phyloP scores from a whole-genome alignment of 2,113 vertebrate species.

The Rhagologus leucostigma region DNA sequence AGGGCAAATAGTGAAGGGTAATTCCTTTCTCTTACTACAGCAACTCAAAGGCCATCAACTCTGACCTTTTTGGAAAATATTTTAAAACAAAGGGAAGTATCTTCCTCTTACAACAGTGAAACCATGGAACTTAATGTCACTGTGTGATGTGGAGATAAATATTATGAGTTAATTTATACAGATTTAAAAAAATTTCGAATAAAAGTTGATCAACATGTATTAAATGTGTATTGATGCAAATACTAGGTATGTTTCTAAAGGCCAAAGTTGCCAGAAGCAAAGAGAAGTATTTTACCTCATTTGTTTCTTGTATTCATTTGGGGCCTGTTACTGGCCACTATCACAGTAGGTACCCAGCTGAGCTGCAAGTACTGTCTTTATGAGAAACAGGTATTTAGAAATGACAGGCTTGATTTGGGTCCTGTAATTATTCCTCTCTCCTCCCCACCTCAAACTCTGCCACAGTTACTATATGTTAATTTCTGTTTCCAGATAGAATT shows the following conservation, averaged over 20 bases:
- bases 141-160: background rate
- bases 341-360: background rate
- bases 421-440: background rate
- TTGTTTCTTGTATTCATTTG: background rate
- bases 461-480: background rate
- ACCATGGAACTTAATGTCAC: background rate
- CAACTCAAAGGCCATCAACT: background rate
- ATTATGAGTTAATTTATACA: background rate
- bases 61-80: background rate
- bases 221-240: background rate
- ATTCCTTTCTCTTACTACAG: background rate
- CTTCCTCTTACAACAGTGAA: background rate
- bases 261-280: background rate
- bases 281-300: background rate
- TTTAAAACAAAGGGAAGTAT: background rate
- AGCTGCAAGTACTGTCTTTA: background rate
- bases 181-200: background rate
- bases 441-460: background rate
- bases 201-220: background rate
- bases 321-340: background rate
- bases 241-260: background rate
- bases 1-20: background rate
- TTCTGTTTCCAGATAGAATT: background rate
- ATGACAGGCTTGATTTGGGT: background rate
- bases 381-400: background rate